A percentile compares a stretch with the other conserved stretches of the same genome.
These are phyloP conservation scores for Petrocephalus microphthalmus DNA, from an alignment of 2,113 vertebrate species.

Conservation along the genomic window DNA sequence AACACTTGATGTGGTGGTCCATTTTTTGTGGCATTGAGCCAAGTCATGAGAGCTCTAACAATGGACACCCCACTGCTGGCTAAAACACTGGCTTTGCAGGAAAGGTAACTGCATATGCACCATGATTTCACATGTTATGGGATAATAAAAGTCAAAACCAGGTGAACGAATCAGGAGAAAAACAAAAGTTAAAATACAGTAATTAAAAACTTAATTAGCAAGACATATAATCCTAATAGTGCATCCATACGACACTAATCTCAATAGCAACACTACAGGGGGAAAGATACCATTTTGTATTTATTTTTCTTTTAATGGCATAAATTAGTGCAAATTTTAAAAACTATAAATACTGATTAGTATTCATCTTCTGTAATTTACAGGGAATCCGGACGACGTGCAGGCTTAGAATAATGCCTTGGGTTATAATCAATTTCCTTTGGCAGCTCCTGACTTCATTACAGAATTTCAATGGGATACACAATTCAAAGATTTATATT, in stretches of 20 bases:
- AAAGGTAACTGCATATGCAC: background rate
- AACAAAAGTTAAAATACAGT: background rate
- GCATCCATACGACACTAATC: background rate
- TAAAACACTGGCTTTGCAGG: background rate
- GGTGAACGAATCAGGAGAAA: background rate
- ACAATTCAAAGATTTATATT: background rate
- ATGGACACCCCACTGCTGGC: background rate
- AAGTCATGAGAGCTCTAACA: background rate
- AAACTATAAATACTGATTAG: background rate
- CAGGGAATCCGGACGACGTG: background rate
- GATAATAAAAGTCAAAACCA: background rate
- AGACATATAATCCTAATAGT: background rate
- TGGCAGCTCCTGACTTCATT: background rate
- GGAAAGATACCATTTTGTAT: background rate
- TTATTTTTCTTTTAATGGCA: background rate
- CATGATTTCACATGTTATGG: background rate
- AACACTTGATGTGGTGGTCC: background rate
- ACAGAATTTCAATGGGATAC: background rate
- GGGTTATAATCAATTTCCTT: background rate
- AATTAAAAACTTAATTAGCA: background rate
- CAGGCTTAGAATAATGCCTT: background rate
- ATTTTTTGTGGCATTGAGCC: background rate
- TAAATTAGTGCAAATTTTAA: background rate
- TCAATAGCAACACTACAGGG: background rate
- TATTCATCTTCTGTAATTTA: background rate